Percentiles rank a stretch among this genome's conserved stretches.
These are phyloP conservation scores for Heliconius charithonia DNA, from an alignment of 2,888 invertebrate species.

Conservation along the genomic window DNA sequence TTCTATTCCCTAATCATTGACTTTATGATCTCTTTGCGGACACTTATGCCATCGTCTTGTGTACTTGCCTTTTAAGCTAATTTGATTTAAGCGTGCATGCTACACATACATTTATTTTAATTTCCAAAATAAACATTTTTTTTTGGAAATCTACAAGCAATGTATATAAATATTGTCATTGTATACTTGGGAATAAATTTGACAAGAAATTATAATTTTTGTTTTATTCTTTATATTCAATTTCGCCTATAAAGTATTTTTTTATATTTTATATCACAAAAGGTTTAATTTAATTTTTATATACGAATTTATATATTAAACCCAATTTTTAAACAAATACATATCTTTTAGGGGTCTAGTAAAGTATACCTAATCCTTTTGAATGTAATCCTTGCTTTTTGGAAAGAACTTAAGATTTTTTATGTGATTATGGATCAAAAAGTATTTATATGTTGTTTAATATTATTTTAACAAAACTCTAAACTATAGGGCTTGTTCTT, in stretches of 20 bases:
- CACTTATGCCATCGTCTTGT: background rate
- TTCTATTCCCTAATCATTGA: background rate
- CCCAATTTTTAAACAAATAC: background rate
- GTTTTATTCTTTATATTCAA: background rate
- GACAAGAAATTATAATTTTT: background rate
- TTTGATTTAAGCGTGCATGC: background rate
- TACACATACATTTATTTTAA: background rate
- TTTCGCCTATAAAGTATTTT: too few relatives aligned
- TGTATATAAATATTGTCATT: constrained; percentile 8
- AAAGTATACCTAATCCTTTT: background rate
- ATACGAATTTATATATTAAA: background rate
- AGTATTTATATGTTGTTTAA: too few relatives aligned
- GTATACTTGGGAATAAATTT: constrained; percentile 21
- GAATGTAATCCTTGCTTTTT: background rate
- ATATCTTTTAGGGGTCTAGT: background rate
- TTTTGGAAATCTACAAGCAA: background rate
- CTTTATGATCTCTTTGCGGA: background rate
- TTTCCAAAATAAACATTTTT: background rate
- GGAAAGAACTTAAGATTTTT: too few relatives aligned
- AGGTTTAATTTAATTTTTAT: too few relatives aligned
- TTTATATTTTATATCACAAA: too few relatives aligned
- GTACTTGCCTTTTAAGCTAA: background rate
- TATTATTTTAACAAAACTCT: too few relatives aligned
- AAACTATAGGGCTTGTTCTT: too few relatives aligned
- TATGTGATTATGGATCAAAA: too few relatives aligned